A percentile compares a stretch with the other conserved stretches of the same genome.
Evolutionary conservation across 2,797 vertebrate species (phyloP).

Genomic region (Orientallactaga sibirica): DNA sequence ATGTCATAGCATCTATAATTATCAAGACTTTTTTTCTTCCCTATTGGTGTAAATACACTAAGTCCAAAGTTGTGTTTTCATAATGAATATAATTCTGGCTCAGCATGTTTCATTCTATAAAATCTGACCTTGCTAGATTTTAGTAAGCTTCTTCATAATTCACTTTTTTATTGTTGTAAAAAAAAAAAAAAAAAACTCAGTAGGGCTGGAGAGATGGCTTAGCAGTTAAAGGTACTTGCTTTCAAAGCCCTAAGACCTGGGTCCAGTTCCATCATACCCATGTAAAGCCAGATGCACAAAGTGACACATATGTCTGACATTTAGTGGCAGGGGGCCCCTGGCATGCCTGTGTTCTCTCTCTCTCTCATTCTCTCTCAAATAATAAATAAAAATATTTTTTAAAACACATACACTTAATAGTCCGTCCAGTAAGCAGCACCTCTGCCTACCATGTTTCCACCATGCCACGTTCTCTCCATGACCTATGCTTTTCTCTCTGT

Average conservation of each 20-base stretch:
- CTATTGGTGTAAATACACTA: not conserved
- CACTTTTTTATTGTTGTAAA: not conserved
- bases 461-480: not conserved
- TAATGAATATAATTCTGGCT: not conserved
- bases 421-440: not conserved
- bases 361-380: too few relatives aligned
- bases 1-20: slow-evolving; percentile 7
- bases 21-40: not conserved
- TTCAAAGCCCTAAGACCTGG: too few relatives aligned
- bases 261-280: too few relatives aligned
- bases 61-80: slow-evolving; percentile 23
- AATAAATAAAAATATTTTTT: too few relatives aligned
- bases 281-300: too few relatives aligned
- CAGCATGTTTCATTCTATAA: not conserved
- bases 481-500: slow-evolving; percentile 54
- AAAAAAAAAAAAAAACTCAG: too few relatives aligned
- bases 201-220: too few relatives aligned
- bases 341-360: too few relatives aligned
- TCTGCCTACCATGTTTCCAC: not conserved
- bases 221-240: too few relatives aligned
- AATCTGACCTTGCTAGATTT: not conserved
- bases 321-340: too few relatives aligned
- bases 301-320: too few relatives aligned
- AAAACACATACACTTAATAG: too few relatives aligned
- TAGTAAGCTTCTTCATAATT: slow-evolving; percentile 28